Conservation (phyloP, 1,140 invertebrate genomes). For the Agrilus planipennis region DNA sequence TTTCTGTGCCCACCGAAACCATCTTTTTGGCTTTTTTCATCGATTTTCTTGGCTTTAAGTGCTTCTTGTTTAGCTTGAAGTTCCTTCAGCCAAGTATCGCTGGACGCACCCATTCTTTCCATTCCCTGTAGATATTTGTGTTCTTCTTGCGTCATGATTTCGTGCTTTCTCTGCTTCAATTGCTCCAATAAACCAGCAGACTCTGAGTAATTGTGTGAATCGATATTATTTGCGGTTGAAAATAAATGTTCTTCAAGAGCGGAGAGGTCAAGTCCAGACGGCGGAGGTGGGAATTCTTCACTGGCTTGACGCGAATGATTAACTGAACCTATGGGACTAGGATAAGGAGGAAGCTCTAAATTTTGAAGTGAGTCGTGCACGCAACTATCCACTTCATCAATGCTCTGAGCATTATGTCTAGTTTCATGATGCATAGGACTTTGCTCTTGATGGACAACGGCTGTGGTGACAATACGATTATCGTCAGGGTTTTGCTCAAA, state of each 20-base stretch:
- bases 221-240: slow-evolving; percentile 13
- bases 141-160: slow-evolving; percentile 46
- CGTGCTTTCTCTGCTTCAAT: slow-evolving; percentile 61
- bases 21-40: neutral
- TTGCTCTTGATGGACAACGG: slow-evolving; percentile 70
- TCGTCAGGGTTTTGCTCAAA: slow-evolving; percentile 19
- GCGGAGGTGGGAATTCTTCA: slow-evolving; percentile 80
- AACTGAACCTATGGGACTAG: slow-evolving; percentile 57
- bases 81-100: slow-evolving; percentile 63
- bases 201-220: slow-evolving; percentile 29
- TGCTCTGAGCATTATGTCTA: slow-evolving; percentile 9
- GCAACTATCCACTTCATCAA: slow-evolving; percentile 34
- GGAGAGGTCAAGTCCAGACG: slow-evolving; percentile 58
- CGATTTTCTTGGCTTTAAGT: slow-evolving; percentile 41
- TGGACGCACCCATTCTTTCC: slow-evolving; percentile 20
- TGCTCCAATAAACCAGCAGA: slow-evolving; percentile 49
- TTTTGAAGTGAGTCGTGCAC: slow-evolving; percentile 41
- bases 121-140: slow-evolving; percentile 28
- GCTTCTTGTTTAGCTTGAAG: slow-evolving; percentile 66
- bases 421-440: slow-evolving; percentile 46
- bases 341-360: slow-evolving; percentile 65
- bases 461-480: slow-evolving; percentile 47
- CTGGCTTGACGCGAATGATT: slow-evolving; percentile 73
- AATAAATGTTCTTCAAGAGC: slow-evolving; percentile 42
- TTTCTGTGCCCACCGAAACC: slow-evolving; percentile 2